Evolutionary conservation across 2,888 invertebrate species (phyloP).

Genomic region (Harpalus rufipes): DNA sequence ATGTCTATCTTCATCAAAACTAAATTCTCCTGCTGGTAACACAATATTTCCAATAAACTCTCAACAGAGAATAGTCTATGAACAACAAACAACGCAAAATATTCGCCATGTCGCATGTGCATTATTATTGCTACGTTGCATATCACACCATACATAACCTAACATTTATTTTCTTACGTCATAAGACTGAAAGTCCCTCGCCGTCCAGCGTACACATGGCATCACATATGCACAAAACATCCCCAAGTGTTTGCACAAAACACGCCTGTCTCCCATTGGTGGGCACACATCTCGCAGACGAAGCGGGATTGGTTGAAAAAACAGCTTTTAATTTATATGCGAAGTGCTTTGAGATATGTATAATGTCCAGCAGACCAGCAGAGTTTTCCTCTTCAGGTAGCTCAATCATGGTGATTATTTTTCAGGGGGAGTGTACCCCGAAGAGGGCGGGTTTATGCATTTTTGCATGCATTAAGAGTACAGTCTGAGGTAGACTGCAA

Average conservation of each 20-base stretch:
- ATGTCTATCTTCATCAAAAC: conserved; percentile 29
- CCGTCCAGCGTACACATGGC: conserved; percentile 41
- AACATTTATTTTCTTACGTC: conserved; percentile 2
- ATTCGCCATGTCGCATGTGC: conserved; percentile 60
- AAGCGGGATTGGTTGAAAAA: conserved; percentile 71
- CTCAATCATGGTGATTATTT: conserved; percentile 67
- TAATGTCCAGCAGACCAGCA: conserved; percentile 74
- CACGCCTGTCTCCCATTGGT: conserved; percentile 72
- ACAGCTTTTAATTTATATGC: conserved; percentile 75
- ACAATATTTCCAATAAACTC: conserved; percentile 65
- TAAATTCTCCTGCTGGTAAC: conserved; percentile 53
- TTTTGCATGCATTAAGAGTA: conserved; percentile 67
- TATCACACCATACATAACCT: background rate
- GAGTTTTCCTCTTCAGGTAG: conserved; percentile 72
- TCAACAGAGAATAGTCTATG: conserved; percentile 55
- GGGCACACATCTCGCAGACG: conserved; percentile 70
- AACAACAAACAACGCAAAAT: conserved; percentile 57
- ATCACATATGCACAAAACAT: conserved; percentile 63
- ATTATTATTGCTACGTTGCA: conserved; percentile 64
- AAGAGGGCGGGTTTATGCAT: conserved; percentile 66
- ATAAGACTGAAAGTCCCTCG: conserved; percentile 46
- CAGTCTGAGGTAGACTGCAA: conserved; percentile 57
- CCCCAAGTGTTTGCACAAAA: conserved; percentile 66
- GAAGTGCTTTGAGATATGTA: conserved; percentile 72
- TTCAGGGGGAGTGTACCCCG: conserved; percentile 65